phyloP scores from a whole-genome alignment of 2,888 invertebrate genomes.

The Papilio demoleus region DNA sequence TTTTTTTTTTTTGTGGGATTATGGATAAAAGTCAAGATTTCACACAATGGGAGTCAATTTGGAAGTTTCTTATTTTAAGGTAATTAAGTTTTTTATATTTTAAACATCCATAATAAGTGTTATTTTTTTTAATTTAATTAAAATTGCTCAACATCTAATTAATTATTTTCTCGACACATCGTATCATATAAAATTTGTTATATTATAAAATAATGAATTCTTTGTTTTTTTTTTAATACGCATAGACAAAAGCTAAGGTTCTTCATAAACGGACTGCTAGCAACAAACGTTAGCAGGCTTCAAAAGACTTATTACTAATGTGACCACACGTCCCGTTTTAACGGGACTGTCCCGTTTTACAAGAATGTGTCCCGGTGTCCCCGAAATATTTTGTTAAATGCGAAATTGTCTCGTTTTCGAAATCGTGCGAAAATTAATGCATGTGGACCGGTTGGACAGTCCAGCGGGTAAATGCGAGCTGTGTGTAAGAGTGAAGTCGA shows the following conservation, averaged over 20 bases:
- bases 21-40: constrained; percentile 52
- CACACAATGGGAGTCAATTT: constrained; percentile 52
- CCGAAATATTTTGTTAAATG: no score
- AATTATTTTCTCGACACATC: background rate
- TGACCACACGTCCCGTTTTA: no score
- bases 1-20: constrained; percentile 1
- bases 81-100: constrained; percentile 49
- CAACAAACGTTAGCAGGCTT: background rate
- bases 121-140: background rate
- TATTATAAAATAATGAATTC: no score
- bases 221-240: no score
- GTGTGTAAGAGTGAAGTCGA: no score
- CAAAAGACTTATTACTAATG: background rate
- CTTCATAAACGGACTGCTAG: background rate
- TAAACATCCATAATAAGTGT: background rate
- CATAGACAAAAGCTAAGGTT: background rate
- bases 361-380: no score
- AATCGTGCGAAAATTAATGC: no score
- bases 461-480: no score
- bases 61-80: constrained; percentile 53
- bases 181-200: no score
- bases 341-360: no score
- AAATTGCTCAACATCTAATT: background rate
- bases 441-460: no score
- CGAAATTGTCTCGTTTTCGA: no score